Base-by-base conservation (phyloP, 2,888 invertebrate species). In the Synanthedon andrenaeformis region DNA sequence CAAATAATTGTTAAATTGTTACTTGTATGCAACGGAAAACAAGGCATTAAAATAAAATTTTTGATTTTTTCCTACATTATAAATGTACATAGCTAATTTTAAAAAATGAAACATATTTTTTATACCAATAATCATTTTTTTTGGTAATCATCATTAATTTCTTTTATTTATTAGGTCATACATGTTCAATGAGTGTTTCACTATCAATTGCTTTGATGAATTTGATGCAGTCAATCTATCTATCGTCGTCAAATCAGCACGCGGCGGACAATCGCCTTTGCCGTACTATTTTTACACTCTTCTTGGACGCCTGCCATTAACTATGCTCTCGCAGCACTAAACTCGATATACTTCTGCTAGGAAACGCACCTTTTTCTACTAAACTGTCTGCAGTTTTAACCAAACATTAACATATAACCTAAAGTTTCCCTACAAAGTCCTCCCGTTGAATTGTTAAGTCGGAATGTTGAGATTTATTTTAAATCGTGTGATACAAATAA, bases 281-380 rank as follows among this genome's bases (percentile, higher is more conserved):
- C 76, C 70, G 72, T 69, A 78, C 85, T 86, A 86, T 86, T 87
- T 86, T 83, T 86, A 85, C 69, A 64, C 67, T 64, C 72, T 70
- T 75, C 73, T 85, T 86, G 86, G 86, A 82, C 66, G 67, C 56
- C 59, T 79, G 86, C 87, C 86, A 86, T 75, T 71, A 70, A 69
- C 64, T 88, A 89, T 68, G 91, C 90, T 57, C 79, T 90, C 54
- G 82, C 88, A 77, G 83, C 92, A 74, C 91, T 92, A 72, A 72
- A 91, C 64, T 90, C 89, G 63, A 90, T 91, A 72, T 91, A 81
- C 89, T 90, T 67, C 86, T 90, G 70, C 89, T 66, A 69, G 70
- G 73, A 77, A 74, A 74, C 78, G 74, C 72, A 72, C 76, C 75
- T 73, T 76, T 76, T 75, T 70, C 71, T 62, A 68, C 70, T 66